Evolutionary conservation across 2,888 invertebrate genomes (phyloP).

Genomic region (Pherbina coryleti): DNA sequence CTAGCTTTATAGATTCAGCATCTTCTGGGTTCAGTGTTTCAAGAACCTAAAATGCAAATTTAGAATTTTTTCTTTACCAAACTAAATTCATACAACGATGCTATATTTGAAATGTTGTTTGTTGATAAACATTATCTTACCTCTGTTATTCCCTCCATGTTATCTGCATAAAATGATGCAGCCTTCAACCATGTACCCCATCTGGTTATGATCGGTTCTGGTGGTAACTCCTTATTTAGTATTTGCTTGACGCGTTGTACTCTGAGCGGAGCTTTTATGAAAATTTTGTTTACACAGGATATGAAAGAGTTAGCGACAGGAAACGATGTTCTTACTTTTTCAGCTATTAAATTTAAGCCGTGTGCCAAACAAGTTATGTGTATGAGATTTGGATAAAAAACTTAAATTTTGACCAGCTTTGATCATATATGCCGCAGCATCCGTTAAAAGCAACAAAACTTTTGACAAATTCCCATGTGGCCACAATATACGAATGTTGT

Average conservation of each 20-base stretch:
- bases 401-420: slow-evolving; percentile 36
- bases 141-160: slow-evolving; percentile 40
- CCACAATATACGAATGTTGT: slow-evolving; percentile 41
- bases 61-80: too few species aligned
- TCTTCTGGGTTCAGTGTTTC: too few species aligned
- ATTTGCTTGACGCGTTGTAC: slow-evolving; percentile 38
- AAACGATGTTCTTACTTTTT: too few species aligned
- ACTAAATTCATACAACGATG: too few species aligned
- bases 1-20: too few species aligned
- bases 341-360: too few species aligned
- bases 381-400: slow-evolving; percentile 40
- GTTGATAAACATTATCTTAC: slow-evolving; percentile 34
- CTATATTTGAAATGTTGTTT: slow-evolving; percentile 6
- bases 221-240: slow-evolving; percentile 41
- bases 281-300: too few species aligned
- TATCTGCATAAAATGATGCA: slow-evolving; percentile 38
- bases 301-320: too few species aligned
- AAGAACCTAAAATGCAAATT: too few species aligned
- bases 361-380: too few species aligned
- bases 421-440: slow-evolving; percentile 36
- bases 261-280: too few species aligned
- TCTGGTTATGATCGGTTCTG: slow-evolving; percentile 42
- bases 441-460: slow-evolving; percentile 38
- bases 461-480: slow-evolving; percentile 40
- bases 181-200: slow-evolving; percentile 44